These are phyloP conservation scores for Siphamia tubifer DNA, from an alignment of 2,113 vertebrate genomes.

Conservation along the genomic window DNA sequence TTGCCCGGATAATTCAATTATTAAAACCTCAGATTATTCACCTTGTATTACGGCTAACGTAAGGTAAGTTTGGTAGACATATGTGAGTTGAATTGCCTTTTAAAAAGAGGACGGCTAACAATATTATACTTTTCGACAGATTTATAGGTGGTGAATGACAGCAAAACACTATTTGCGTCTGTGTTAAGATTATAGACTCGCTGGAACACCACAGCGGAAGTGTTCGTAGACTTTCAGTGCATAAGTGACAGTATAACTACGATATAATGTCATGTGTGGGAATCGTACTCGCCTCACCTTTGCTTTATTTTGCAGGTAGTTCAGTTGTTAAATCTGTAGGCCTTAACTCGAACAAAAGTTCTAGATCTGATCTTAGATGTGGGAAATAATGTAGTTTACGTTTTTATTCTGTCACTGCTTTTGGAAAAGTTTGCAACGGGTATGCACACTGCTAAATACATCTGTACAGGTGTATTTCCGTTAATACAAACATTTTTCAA, in stretches of 20 bases:
- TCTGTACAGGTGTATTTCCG: no score
- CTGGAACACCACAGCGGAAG: not conserved
- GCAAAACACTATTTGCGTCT: no score
- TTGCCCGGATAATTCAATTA: fast-evolving
- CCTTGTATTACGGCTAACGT: not conserved
- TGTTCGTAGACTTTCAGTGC: not conserved
- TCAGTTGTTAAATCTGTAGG: no score
- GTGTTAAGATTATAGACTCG: no score
- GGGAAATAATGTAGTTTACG: not conserved
- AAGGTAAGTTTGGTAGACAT: not conserved
- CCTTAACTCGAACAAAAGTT: no score
- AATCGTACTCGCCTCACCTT: not conserved
- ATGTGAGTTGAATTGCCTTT: conserved; percentile 9
- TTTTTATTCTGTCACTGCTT: not conserved
- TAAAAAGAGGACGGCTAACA: conserved; percentile 29
- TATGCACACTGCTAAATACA: not conserved
- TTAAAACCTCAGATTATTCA: not conserved
- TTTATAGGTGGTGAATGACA: conserved; percentile 58
- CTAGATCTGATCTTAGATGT: not conserved
- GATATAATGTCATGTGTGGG: conserved; percentile 1
- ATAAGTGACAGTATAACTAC: not conserved
- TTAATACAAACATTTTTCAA: no score
- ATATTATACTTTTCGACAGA: conserved; percentile 17
- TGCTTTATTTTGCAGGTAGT: not conserved
- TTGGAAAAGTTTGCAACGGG: not conserved